A percentile compares a stretch with the other conserved stretches of the same genome.
phyloP scores from a whole-genome alignment of 92 coral and sea anemone genomes.

The Scolanthus callimorphus region DNA sequence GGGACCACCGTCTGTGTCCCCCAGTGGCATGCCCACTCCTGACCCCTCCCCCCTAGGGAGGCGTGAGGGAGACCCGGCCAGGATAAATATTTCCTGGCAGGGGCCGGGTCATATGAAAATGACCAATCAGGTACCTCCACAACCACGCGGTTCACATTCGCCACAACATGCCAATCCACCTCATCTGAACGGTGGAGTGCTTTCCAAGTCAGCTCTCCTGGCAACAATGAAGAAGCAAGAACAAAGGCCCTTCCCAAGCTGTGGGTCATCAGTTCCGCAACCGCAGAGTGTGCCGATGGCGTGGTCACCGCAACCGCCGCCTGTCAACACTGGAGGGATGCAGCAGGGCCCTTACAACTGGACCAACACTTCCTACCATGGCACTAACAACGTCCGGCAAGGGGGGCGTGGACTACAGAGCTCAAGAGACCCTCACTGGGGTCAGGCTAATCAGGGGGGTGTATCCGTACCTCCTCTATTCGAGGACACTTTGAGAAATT shows the following conservation, averaged over 20 bases:
- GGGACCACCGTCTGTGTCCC: constrained; percentile 61
- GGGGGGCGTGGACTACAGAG: not conserved
- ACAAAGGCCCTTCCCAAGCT: constrained; percentile 38
- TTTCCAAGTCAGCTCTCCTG: constrained; percentile 50
- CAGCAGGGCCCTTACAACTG: constrained; percentile 26
- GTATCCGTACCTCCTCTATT: constrained; percentile 57
- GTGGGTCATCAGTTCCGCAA: constrained; percentile 30
- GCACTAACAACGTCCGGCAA: constrained; percentile 14
- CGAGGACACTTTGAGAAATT: constrained; percentile 72
- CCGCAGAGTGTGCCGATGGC: constrained; percentile 8
- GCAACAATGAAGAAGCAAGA: constrained; percentile 57
- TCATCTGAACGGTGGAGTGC: constrained; percentile 13
- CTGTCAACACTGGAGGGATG: constrained; percentile 15
- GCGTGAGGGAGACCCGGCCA: constrained; percentile 60
- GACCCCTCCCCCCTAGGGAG: constrained; percentile 83
- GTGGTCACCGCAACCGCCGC: constrained; percentile 26
- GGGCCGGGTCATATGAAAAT: constrained; percentile 55
- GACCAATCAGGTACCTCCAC: constrained; percentile 19
- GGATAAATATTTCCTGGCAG: constrained; percentile 85
- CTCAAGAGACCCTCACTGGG: constrained; percentile 18
- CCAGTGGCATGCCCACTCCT: constrained; percentile 75
- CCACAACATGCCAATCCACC: constrained; percentile 31
- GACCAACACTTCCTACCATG: constrained; percentile 28
- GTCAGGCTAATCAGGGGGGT: constrained; percentile 13
- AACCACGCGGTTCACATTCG: constrained; percentile 19